Evolutionary conservation across 1,140 invertebrate species (phyloP), one percentile per base, ranked within the genome.

Genomic region (Trialeurodes vaporariorum): DNA sequence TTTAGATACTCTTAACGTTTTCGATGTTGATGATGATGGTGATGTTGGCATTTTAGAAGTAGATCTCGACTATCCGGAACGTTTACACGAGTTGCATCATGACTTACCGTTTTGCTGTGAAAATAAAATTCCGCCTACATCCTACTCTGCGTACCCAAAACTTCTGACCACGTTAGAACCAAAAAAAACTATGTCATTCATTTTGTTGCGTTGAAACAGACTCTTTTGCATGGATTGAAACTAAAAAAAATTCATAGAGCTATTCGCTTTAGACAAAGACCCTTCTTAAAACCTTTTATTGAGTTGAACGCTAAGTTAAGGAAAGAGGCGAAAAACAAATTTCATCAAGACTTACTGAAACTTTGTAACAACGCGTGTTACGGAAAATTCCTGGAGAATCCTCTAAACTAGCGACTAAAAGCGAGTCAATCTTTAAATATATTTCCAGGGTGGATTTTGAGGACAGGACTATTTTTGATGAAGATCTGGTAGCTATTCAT

Each of bases 381-480:
- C 25, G 59, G 59, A 22, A 61, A 61, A n/a, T n/a, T n/a, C n/a
- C n/a, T n/a, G n/a, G 74, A 70, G 58, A 69, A 27, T 67, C 76
- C 70, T 65, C 77, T 11, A 67, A 68, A 66, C 65, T 77, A 26
- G 65, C 65, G 1, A 67, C 27, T 34, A 70, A 73, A 69, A n/a
- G 26, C 27, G 59, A 2, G 25, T 11, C 23, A 17, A n/a, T 2
- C 17, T 1, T 13, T 27, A 71, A 69, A 66, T 49, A 69, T n/a
- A 59, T 70, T 58, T 49, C 24, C 1, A 68, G 68, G 26, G 65
- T 67, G 12, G 68, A 24, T 25, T 72, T 71, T 65, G 58, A 67
- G 27, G 64, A 67, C 59, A 27, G 62, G 17, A 61, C 34, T 12
- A 70, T 71, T 22, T 70, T 67, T 64, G 60, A 65, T 22, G 67